Conservation (phyloP, 2,888 invertebrate species). For the Apoda limacodes region DNA sequence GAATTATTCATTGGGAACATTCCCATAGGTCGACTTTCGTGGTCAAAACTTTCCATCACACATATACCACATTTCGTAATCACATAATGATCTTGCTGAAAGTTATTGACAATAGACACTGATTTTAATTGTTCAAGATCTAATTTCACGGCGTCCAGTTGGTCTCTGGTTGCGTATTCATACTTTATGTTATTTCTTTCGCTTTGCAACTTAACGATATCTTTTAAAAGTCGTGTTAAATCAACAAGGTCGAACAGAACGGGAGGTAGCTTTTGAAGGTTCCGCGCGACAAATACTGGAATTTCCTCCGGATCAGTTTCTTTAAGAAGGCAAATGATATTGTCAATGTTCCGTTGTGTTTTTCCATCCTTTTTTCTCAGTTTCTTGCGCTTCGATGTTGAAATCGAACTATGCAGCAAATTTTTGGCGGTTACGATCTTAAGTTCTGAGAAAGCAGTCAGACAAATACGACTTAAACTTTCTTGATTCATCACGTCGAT, state of each 20-base stretch:
- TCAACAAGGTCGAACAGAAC: conserved; percentile 18
- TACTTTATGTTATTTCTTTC: conserved; percentile 9
- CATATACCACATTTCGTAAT: conserved; percentile 14
- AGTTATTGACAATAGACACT: conserved; percentile 5
- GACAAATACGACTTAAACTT: too few species aligned
- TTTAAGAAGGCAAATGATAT: too few species aligned
- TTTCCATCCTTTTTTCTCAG: conserved; percentile 10
- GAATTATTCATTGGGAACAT: too few species aligned
- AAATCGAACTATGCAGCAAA: conserved; percentile 13
- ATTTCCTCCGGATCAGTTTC: too few species aligned
- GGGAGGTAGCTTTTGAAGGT: conserved; percentile 16
- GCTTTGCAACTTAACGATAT: conserved; percentile 8
- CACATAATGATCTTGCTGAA: conserved; percentile 1
- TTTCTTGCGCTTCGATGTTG: conserved; percentile 8
- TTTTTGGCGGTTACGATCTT: conserved; percentile 14
- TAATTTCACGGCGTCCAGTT: too few species aligned
- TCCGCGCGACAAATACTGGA: too few species aligned
- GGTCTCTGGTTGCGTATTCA: conserved; percentile 6
- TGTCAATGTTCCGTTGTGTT: conserved; percentile 11
- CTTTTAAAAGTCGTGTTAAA: conserved; percentile 10
- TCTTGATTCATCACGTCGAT: too few species aligned
- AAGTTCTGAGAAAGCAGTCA: too few species aligned
- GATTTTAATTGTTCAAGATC: too few species aligned
- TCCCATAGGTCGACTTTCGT: conserved; percentile 17
- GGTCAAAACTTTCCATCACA: conserved; percentile 12